phyloP scores from a whole-genome alignment of 2,797 vertebrate species.

The Emydoidea blandingii region DNA sequence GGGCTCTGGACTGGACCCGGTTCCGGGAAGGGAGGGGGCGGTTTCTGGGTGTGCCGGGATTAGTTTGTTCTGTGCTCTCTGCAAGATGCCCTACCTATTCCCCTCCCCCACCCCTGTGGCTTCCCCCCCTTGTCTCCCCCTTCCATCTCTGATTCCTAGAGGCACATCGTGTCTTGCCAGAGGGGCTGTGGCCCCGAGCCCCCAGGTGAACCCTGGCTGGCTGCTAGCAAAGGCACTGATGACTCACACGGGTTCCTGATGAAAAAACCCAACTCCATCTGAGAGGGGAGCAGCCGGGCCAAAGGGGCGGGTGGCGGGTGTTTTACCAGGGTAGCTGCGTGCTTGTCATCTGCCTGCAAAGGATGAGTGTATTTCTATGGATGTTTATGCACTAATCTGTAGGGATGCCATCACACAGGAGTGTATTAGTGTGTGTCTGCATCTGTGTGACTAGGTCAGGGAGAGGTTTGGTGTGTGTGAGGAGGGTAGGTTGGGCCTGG shows the following conservation, averaged over 20 bases:
- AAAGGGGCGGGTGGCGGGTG: neutral
- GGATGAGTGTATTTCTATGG: too few species aligned
- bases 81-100: neutral
- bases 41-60: neutral
- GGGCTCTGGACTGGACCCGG: too few species aligned
- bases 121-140: conserved; percentile 27
- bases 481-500: too few species aligned
- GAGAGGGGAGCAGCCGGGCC: neutral
- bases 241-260: accelerated
- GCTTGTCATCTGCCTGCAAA: neutral
- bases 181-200: neutral
- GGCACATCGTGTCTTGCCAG: neutral
- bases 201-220: neutral
- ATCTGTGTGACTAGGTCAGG: too few species aligned
- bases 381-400: too few species aligned
- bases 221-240: neutral
- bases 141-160: neutral
- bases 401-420: too few species aligned
- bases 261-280: neutral
- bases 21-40: too few species aligned
- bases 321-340: neutral
- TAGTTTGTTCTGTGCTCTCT: accelerated
- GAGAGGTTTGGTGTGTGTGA: too few species aligned
- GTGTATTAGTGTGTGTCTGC: too few species aligned
- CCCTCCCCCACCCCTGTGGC: neutral